Conservation (phyloP, 2,797 vertebrate genomes). For the Poecilia velifera region DNA sequence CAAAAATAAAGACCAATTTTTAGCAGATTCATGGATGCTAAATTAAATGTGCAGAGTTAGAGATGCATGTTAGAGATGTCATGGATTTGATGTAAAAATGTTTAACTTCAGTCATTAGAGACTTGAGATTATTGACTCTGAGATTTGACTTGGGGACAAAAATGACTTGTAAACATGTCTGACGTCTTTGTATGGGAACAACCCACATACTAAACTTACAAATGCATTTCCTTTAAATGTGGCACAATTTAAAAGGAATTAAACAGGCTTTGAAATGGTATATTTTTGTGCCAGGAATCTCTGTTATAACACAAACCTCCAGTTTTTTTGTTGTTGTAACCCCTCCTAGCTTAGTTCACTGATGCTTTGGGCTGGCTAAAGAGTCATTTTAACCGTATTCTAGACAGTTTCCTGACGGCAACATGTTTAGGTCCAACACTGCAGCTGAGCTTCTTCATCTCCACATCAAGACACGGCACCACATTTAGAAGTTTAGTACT, state of each 20-base stretch:
- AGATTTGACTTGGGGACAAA: not conserved
- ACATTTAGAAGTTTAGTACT: constrained; percentile 63
- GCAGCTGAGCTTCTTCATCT: constrained; percentile 30
- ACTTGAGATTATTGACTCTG: not conserved
- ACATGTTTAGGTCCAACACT: constrained; percentile 31
- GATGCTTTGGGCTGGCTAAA: not conserved
- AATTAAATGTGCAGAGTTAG: not conserved
- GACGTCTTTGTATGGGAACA: not conserved
- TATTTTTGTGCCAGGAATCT: not conserved
- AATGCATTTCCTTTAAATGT: not conserved
- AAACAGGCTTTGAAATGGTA: not conserved
- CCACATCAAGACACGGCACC: constrained; percentile 45
- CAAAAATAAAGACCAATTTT: not conserved
- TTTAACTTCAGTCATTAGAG: not conserved
- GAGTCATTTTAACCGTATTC: constrained; percentile 41
- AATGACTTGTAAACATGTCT: not conserved
- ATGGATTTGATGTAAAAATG: not conserved
- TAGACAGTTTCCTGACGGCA: constrained; percentile 30
- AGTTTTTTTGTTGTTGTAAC: not conserved
- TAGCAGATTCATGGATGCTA: not conserved
- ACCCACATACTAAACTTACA: not conserved
- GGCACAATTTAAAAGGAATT: not conserved
- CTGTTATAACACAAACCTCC: not conserved
- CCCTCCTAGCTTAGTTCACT: not conserved
- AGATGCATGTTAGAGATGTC: not conserved